Percentiles rank a stretch among this genome's conserved stretches.
phyloP scores from a whole-genome alignment of 2,797 vertebrate genomes.

The Acipenser oxyrinchus region DNA sequence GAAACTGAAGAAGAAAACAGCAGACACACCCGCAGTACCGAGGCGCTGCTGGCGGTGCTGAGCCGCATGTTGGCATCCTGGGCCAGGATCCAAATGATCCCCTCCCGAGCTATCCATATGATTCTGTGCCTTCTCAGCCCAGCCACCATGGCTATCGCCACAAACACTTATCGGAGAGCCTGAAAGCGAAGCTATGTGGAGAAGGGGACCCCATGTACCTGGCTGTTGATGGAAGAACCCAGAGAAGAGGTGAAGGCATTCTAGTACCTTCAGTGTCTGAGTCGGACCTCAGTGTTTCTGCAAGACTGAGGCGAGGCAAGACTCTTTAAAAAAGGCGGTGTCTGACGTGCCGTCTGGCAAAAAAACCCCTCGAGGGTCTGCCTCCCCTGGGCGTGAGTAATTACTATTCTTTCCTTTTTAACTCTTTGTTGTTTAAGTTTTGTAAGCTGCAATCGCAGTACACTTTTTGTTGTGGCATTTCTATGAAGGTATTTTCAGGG shows the following conservation, averaged over 20 bases:
- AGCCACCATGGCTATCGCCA: slow-evolving; percentile 66
- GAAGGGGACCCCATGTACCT: slow-evolving; percentile 41
- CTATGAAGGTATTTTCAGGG: slow-evolving; percentile 16
- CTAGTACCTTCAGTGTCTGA: slow-evolving; percentile 82
- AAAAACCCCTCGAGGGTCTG: slow-evolving; percentile 79
- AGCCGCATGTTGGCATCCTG: slow-evolving; percentile 41
- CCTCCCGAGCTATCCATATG: slow-evolving; percentile 62
- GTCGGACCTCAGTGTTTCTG: slow-evolving; percentile 76
- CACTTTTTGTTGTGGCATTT: too few relatives aligned
- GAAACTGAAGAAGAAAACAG: slow-evolving; percentile 76
- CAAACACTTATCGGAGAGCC: slow-evolving; percentile 61
- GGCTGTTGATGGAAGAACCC: slow-evolving; percentile 44
- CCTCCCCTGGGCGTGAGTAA: slow-evolving; percentile 79
- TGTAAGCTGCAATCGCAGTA: too few relatives aligned
- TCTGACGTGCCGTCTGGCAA: slow-evolving; percentile 78
- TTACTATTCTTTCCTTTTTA: too few relatives aligned
- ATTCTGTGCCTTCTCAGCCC: slow-evolving; percentile 46
- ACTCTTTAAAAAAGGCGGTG: slow-evolving; percentile 75
- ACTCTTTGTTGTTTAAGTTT: too few relatives aligned
- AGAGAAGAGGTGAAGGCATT: slow-evolving; percentile 54
- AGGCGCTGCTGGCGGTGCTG: slow-evolving; percentile 37
- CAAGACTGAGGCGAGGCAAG: slow-evolving; percentile 70
- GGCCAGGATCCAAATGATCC: slow-evolving; percentile 61
- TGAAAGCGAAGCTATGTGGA: slow-evolving; percentile 44
- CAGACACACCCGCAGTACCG: slow-evolving; percentile 56